Evolutionary conservation across 2,113 vertebrate genomes (phyloP).

Genomic region (Rhinolophus sinicus): DNA sequence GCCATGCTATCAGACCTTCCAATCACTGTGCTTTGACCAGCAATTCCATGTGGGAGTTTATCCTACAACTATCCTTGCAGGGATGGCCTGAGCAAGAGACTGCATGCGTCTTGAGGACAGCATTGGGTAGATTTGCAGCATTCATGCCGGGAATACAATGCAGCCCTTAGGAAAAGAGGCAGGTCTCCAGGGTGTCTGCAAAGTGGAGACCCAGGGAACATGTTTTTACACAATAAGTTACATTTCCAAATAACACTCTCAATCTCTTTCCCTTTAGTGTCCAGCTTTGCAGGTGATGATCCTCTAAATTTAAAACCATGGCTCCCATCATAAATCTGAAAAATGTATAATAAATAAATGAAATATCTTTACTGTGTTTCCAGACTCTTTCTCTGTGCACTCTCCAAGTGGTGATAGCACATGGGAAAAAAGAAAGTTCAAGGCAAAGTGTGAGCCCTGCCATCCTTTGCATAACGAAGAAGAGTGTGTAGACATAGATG

Average conservation of each 20-base stretch:
- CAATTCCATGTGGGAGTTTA: neutral
- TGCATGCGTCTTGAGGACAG: neutral
- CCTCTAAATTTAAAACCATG: neutral
- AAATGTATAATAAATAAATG: neutral
- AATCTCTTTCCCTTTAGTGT: neutral
- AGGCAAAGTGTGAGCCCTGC: neutral
- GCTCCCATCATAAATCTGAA: neutral
- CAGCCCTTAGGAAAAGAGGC: neutral
- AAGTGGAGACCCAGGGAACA: neutral
- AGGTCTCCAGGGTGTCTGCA: neutral
- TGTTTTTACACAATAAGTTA: neutral
- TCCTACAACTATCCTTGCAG: neutral
- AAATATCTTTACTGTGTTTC: neutral
- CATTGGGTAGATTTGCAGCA: accelerated
- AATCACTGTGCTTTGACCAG: neutral
- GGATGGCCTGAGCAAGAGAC: neutral
- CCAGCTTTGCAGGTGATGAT: neutral
- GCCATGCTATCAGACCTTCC: neutral
- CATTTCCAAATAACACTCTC: neutral
- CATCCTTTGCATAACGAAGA: neutral
- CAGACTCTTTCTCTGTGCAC: neutral
- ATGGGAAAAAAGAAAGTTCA: neutral
- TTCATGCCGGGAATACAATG: accelerated
- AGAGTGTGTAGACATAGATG: accelerated
- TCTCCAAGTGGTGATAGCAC: neutral